Evolutionary conservation across 2,113 vertebrate genomes (phyloP), one percentile per base, ranked within the genome.

Genomic region (Marcusenius ussheri): DNA sequence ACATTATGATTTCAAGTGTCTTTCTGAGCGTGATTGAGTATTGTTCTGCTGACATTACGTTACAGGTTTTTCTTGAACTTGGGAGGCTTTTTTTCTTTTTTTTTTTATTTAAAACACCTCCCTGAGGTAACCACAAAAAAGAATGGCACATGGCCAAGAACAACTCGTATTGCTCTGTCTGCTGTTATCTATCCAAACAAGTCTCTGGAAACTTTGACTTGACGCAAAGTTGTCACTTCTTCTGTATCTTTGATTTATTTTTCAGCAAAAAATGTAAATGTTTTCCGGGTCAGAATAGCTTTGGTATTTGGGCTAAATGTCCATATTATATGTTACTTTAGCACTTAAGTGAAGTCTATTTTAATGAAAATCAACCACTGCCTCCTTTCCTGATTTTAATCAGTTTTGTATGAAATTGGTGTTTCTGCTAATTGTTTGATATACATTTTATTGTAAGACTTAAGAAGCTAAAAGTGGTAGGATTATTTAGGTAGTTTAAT

Each of bases 21-120:
- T 90, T 39, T 77, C 31, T 19, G 45, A 27, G 39, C 88, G 50
- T 86, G 83, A 85, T 90, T 77, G 77, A 88, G 62, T 70, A 89
- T 90, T 83, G 46, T 84, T 86, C 84, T 91, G 80, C 89, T 90
- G 80, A 91, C 70, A 74, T 51, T 50, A 56, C 89, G 77, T 46
- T 85, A 80, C 91, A 90, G 91, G 91, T 92, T 90, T 89, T 83
- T 49, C 90, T 80, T 83, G 90, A 93, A 92, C 91, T 89, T 35
- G 70, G 50, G 89, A 90, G 91, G 21, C 17, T 42, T 70, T 62
- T 62, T 62, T 62, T 56, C 7, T 80, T 89, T 24, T 11, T 90
- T 50, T 88, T 88, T 13, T 19, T 42, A 3, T 39, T 39, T 39
- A 3, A 66, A 70, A 83, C 88, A 42, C 91, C 90, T 88, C 88